A percentile compares a stretch with the other conserved stretches of the same genome.
Conservation (phyloP, 1,140 invertebrate species). For the Bicyclus anynana region DNA sequence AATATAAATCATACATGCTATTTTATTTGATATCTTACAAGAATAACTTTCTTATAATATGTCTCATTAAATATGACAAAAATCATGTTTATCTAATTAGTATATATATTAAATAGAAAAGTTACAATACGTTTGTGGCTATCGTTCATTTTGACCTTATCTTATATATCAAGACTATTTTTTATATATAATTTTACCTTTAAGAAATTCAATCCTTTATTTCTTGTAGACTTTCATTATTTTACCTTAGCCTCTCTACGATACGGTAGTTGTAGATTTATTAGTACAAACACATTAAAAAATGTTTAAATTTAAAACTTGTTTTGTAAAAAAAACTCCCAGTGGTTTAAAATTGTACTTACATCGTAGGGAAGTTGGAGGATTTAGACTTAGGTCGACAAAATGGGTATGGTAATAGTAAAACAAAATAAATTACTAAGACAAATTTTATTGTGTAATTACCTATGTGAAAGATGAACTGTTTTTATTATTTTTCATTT, state of each 20-base stretch:
- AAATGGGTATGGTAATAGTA: constrained; percentile 55
- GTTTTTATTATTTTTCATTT: constrained; percentile 78
- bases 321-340: constrained; percentile 3
- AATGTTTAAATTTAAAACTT: not conserved
- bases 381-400: constrained; percentile 35
- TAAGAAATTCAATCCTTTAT: too few species aligned
- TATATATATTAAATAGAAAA: too few species aligned
- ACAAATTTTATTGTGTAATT: constrained; percentile 74
- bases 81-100: too few species aligned
- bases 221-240: too few species aligned
- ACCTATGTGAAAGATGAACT: constrained; percentile 70
- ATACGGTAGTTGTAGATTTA: constrained; percentile 20
- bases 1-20: not conserved
- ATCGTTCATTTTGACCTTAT: too few species aligned
- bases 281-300: constrained; percentile 23
- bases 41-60: too few species aligned
- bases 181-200: too few species aligned
- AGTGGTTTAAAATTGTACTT: constrained; percentile 15
- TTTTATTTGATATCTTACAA: not conserved
- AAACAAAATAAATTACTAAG: constrained; percentile 47
- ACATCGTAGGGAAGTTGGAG: constrained; percentile 6
- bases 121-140: too few species aligned
- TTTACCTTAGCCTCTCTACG: constrained; percentile 11
- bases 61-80: too few species aligned
- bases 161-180: too few species aligned